These are phyloP conservation scores for Bucco capensis DNA, from an alignment of 2,113 vertebrate genomes.

Conservation along the genomic window DNA sequence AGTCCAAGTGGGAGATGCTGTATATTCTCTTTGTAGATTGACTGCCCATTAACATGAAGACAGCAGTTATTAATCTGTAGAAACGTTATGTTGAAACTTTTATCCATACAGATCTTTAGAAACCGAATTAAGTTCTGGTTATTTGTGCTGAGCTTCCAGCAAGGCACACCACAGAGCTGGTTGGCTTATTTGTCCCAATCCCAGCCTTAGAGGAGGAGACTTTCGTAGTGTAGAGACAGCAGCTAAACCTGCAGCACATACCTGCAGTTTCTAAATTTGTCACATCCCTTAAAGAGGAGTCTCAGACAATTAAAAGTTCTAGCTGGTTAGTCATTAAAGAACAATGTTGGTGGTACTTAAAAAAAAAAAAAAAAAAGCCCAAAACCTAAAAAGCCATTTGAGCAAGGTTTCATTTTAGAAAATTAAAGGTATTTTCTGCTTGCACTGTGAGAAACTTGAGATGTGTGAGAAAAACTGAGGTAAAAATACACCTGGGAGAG, in stretches of 20 bases:
- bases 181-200: neutral
- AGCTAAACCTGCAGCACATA: neutral
- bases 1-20: neutral
- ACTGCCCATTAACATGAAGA: neutral
- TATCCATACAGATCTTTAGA: neutral
- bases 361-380: no score
- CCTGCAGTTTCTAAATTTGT: neutral
- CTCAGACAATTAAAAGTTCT: neutral
- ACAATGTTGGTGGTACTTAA: rapidly evolving
- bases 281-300: neutral
- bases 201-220: neutral
- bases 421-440: neutral
- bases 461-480: neutral
- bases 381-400: no score
- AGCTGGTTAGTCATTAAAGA: neutral
- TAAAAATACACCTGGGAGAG: neutral
- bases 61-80: neutral
- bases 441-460: neutral
- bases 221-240: neutral
- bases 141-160: neutral
- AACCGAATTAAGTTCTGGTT: neutral
- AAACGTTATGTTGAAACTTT: neutral
- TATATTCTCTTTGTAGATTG: neutral
- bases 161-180: neutral
- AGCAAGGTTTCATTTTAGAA: neutral